Base-by-base conservation (phyloP, 2,113 vertebrate genomes). In the Orthonyx spaldingii region DNA sequence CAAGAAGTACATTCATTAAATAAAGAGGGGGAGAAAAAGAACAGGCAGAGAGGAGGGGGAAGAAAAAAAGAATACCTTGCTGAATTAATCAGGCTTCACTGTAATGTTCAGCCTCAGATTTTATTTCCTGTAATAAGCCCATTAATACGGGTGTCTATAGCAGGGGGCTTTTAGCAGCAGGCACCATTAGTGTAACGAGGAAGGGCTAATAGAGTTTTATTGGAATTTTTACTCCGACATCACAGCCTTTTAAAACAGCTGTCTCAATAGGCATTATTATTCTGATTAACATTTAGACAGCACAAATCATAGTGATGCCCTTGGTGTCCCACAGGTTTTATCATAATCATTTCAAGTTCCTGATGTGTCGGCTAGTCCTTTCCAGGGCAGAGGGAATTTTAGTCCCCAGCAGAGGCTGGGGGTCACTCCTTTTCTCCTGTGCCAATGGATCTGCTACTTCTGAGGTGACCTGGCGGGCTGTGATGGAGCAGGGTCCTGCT, bases 81-180 rank as follows among this genome's bases (percentile, higher is more conserved):
- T 79, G 96, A 96, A 97, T 97, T 96, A 97, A 97, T 97, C 97
- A 97, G 90, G 83, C 95, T 90, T 82, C 94, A 90, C 91, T 92
- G 81, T 94, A 97, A 96, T 97, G 94, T 87, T 96, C 97, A 96
- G 93, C 94, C 86, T 93, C 50, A 11, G 93, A 93, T 97, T 97
- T 97, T 96, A 97, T 97, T 97, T 97, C 96, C 97, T 97, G 96
- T 97, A 96, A 97, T 96, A 97, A 97, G 97, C 92, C 97, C 97
- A 97, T 97, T 97, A 97, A 96, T 95, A 95, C 89, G 84, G 86
- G 93, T 96, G 97, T 97, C 96, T 97, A 85, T 94, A 96, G 93
- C 93, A 94, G 93, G 94, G 96, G 91, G 95, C 91, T 96, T 97
- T 97, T 97, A 95, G 90, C 93, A 89, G 94, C 91, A 95, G 93